These are phyloP conservation scores for Microcebus murinus DNA, from an alignment of 2,113 vertebrate genomes.

Conservation along the genomic window DNA sequence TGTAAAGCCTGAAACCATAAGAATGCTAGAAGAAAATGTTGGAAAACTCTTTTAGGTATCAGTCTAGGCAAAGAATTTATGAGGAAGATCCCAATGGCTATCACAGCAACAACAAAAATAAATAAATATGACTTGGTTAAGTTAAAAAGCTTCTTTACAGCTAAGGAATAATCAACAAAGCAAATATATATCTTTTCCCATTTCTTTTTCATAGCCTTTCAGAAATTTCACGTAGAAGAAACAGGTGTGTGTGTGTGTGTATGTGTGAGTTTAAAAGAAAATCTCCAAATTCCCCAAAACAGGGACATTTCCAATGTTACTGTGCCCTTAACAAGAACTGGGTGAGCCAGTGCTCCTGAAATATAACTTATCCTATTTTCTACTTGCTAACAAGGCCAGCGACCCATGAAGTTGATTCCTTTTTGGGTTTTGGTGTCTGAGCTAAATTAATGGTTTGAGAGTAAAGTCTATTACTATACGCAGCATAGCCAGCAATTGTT, in stretches of 20 bases:
- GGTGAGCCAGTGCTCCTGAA: conserved; percentile 60
- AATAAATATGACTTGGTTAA: no score
- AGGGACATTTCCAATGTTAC: neutral
- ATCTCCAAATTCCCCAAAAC: conserved; percentile 42
- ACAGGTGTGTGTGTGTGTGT: neutral
- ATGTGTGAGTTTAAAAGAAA: neutral
- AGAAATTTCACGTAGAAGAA: neutral
- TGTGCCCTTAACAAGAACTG: conserved; percentile 62
- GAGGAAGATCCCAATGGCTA: no score
- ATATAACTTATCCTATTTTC: conserved; percentile 74
- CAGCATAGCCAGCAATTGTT: conserved; percentile 62
- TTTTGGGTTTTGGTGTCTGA: conserved; percentile 71
- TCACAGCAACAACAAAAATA: no score
- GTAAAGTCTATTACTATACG: conserved; percentile 68
- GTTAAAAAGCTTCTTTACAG: no score
- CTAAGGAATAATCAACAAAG: no score
- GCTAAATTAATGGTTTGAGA: conserved; percentile 80
- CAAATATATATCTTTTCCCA: neutral
- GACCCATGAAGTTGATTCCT: conserved; percentile 82
- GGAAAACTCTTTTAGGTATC: no score
- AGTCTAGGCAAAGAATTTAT: no score
- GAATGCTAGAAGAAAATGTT: no score
- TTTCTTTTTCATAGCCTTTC: neutral
- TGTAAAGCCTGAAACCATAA: no score
- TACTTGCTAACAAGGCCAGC: conserved; percentile 80